Conservation (phyloP, 2,888 invertebrate genomes). For the Leptopilina myrica region DNA sequence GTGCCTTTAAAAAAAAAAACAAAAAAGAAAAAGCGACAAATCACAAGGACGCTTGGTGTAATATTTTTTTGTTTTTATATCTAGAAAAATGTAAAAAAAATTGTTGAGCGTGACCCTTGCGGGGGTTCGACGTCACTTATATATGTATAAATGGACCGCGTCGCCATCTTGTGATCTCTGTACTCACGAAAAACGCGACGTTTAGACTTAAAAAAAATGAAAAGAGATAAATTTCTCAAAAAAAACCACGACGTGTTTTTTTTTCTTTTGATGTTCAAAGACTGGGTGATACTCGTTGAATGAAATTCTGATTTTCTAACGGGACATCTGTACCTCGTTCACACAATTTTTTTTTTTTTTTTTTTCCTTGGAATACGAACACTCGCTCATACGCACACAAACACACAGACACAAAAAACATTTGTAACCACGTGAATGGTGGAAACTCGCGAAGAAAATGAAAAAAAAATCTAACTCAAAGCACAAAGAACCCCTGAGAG, state of each 20-base stretch:
- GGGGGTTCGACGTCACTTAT: not conserved
- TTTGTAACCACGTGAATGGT: constrained; percentile 30
- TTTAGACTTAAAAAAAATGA: constrained; percentile 27
- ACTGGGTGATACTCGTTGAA: constrained; percentile 43
- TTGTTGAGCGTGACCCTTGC: not conserved
- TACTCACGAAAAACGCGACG: constrained; percentile 27
- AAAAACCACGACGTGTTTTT: constrained; percentile 24
- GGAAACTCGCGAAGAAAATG: constrained; percentile 8
- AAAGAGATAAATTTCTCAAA: not conserved
- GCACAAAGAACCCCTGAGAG: constrained; percentile 36
- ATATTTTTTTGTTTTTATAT: constrained; percentile 18
- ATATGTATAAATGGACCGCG: not conserved
- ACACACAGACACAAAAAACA: constrained; percentile 2
- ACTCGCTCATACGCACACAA: constrained; percentile 49
- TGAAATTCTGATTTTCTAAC: constrained; percentile 40
- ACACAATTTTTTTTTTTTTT: not conserved
- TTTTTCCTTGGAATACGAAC: constrained; percentile 44
- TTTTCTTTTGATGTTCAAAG: constrained; percentile 20
- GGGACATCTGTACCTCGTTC: constrained; percentile 40
- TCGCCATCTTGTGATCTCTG: constrained; percentile 45
- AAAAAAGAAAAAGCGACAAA: constrained; percentile 16
- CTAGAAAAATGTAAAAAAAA: constrained; percentile 27
- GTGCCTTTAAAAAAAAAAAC: constrained; percentile 15
- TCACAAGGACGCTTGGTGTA: constrained; percentile 32
- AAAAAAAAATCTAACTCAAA: constrained; percentile 33